A percentile compares a stretch with the other conserved stretches of the same genome.
phyloP scores from a whole-genome alignment of 1,140 invertebrate genomes.

The Euura saliciscinereae region DNA sequence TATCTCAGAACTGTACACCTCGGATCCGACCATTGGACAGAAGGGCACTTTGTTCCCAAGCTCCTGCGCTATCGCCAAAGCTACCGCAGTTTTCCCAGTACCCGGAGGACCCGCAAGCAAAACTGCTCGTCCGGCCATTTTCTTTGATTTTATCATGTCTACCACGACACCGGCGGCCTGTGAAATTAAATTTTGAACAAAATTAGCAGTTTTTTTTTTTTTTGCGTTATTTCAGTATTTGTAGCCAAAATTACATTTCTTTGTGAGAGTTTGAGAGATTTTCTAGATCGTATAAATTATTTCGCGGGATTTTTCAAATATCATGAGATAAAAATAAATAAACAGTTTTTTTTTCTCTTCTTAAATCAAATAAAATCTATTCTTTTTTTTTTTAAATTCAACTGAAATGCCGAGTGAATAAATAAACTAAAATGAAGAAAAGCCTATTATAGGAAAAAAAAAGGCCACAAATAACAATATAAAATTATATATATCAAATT shows the following conservation, averaged over 20 bases:
- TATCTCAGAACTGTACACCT: slow-evolving; percentile 99
- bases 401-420: no score
- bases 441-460: background rate
- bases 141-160: slow-evolving; percentile 96
- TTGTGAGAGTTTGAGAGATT: no score
- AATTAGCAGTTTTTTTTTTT: slow-evolving; percentile 7
- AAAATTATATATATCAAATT: background rate
- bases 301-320: no score
- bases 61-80: slow-evolving; percentile 97
- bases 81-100: slow-evolving; percentile 98
- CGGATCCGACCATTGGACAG: slow-evolving; percentile 99
- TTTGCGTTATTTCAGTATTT: slow-evolving; percentile 4
- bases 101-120: slow-evolving; percentile 96
- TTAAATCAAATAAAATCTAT: no score
- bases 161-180: slow-evolving; percentile 96
- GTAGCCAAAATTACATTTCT: no score
- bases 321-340: background rate
- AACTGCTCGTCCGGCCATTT: slow-evolving; percentile 97
- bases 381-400: no score
- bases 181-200: slow-evolving; percentile 34
- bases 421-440: background rate
- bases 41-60: slow-evolving; percentile 98
- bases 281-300: no score
- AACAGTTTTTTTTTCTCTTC: no score
- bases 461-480: background rate